Conservation (phyloP, 2,888 invertebrate species). For the Chymomyza caudatula region DNA sequence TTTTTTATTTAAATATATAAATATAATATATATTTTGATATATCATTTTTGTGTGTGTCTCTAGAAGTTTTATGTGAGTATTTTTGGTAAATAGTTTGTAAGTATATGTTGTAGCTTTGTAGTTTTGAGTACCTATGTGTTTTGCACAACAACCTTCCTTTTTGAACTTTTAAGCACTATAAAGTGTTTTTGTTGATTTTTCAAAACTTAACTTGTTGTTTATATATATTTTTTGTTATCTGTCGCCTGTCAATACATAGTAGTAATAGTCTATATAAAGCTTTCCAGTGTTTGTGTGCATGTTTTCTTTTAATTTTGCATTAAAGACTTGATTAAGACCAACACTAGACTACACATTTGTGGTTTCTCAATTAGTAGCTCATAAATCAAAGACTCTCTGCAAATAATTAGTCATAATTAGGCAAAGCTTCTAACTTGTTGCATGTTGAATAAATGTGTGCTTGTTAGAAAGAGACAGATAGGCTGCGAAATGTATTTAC, state of each 20-base stretch:
- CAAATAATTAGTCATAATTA: slow-evolving; percentile 48
- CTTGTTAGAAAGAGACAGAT: neutral
- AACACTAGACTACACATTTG: slow-evolving; percentile 16
- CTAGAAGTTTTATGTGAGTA: slow-evolving; percentile 50
- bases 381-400: slow-evolving; percentile 14
- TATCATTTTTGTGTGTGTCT: slow-evolving; percentile 37
- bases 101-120: slow-evolving; percentile 30
- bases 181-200: neutral
- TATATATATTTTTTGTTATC: slow-evolving; percentile 29
- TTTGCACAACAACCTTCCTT: slow-evolving; percentile 10
- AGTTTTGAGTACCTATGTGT: neutral
- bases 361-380: slow-evolving; percentile 5
- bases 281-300: slow-evolving; percentile 8
- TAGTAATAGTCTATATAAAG: slow-evolving; percentile 18
- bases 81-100: slow-evolving; percentile 43
- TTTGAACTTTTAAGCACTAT: neutral
- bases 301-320: slow-evolving; percentile 12
- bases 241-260: slow-evolving; percentile 31
- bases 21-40: neutral
- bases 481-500: neutral
- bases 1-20: slow-evolving; percentile 18
- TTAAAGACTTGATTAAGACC: slow-evolving; percentile 22
- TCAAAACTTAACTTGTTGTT: slow-evolving; percentile 13
- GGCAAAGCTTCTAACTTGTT: slow-evolving; percentile 47
- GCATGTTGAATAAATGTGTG: slow-evolving; percentile 26